phyloP scores from a whole-genome alignment of 2,888 invertebrate species.

The Saturnia pavonia region DNA sequence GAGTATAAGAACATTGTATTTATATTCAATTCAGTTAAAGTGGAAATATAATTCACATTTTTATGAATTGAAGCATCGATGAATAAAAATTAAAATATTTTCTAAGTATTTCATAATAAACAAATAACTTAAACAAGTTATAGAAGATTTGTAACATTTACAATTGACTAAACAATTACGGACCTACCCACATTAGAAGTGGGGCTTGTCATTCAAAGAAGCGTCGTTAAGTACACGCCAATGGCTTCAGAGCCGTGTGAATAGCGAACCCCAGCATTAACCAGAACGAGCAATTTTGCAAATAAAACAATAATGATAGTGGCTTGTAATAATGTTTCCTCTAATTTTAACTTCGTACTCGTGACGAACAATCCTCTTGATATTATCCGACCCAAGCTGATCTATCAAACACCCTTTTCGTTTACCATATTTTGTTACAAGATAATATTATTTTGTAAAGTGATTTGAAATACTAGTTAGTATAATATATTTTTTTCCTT shows the following conservation, averaged over 20 bases:
- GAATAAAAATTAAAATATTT: background rate
- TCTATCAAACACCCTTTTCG: background rate
- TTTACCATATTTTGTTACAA: background rate
- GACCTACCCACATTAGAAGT: conserved; percentile 49
- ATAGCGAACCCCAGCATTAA: conserved; percentile 59
- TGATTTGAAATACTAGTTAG: background rate
- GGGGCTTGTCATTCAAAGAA: conserved; percentile 65
- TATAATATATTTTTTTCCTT: background rate
- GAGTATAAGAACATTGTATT: background rate
- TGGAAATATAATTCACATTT: background rate
- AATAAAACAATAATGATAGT: conserved; percentile 73
- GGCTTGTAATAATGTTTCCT: conserved; percentile 58
- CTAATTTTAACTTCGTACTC: conserved; percentile 52
- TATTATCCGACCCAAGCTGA: conserved; percentile 25
- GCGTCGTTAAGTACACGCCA: conserved; percentile 61
- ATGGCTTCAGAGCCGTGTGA: conserved; percentile 55
- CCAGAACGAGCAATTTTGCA: conserved; percentile 62
- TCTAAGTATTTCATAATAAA: background rate
- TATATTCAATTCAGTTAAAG: background rate
- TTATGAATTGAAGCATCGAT: no score
- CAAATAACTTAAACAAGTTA: background rate
- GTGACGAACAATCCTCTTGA: conserved; percentile 37
- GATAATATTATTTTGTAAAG: background rate
- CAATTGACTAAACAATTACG: conserved; percentile 59
- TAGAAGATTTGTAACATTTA: conserved; percentile 37